Evolutionary conservation across 2,113 vertebrate species (phyloP).

Genomic region (Syngnathoides biaculeatus): DNA sequence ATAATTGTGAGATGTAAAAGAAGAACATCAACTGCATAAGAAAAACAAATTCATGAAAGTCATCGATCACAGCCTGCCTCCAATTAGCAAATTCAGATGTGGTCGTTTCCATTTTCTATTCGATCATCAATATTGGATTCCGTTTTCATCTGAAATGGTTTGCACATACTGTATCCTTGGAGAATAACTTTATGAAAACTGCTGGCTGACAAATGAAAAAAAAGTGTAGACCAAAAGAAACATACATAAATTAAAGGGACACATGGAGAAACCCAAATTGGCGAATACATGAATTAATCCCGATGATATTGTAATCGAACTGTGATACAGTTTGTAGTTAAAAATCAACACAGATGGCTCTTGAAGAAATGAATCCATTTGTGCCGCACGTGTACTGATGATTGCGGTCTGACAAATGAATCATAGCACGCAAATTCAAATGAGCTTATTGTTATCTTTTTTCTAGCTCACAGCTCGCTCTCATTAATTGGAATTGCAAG

Average conservation of each 20-base stretch:
- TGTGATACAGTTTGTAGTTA: background rate
- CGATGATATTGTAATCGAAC: background rate
- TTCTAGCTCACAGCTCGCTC: constrained; percentile 14
- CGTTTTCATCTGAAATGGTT: no score
- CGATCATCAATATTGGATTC: no score
- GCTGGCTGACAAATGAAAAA: background rate
- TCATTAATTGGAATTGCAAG: constrained; percentile 35
- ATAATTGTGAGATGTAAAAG: no score
- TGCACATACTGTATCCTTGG: no score
- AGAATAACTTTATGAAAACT: background rate
- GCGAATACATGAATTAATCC: background rate
- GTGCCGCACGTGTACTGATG: constrained; percentile 26
- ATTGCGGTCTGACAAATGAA: constrained; percentile 37
- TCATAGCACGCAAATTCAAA: constrained; percentile 30
- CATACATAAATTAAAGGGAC: background rate
- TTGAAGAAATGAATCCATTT: constrained; percentile 19
- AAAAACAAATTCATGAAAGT: no score
- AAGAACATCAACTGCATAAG: no score
- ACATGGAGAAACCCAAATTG: background rate
- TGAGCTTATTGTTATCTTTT: constrained; percentile 30
- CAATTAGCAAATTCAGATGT: no score
- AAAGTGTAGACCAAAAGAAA: background rate
- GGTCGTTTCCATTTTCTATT: no score
- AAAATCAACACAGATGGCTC: background rate
- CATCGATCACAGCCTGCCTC: no score